Evolutionary conservation across 1,140 invertebrate species (phyloP).

Genomic region (Tetramorium parvispinum): DNA sequence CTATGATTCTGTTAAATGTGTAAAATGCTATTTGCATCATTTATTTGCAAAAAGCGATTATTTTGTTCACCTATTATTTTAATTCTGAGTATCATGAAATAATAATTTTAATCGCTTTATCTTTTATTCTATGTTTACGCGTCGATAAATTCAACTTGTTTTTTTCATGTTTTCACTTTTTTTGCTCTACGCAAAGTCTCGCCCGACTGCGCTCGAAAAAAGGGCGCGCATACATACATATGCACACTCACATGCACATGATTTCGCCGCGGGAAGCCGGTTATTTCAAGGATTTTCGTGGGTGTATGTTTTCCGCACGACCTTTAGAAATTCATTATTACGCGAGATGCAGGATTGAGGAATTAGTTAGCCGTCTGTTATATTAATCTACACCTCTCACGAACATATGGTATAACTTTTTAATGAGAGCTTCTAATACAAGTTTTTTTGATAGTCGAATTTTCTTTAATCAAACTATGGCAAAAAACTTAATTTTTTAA

Average conservation of each 20-base stretch:
- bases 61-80: not conserved
- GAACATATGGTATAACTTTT: not conserved
- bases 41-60: not conserved
- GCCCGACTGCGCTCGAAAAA: slow-evolving; percentile 33
- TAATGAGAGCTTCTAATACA: not conserved
- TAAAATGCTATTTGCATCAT: not conserved
- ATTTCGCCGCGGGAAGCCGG: not conserved
- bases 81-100: not conserved
- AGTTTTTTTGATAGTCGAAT: not conserved
- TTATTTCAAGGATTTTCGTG: slow-evolving; percentile 36
- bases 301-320: not conserved
- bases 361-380: slow-evolving; percentile 18
- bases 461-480: not conserved
- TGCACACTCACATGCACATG: not conserved
- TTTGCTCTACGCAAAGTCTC: not conserved
- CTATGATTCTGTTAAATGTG: not conserved
- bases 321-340: slow-evolving; percentile 43
- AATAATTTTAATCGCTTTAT: not conserved
- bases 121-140: not conserved
- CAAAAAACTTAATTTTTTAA: not conserved
- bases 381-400: slow-evolving; percentile 25
- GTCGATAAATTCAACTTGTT: not conserved
- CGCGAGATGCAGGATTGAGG: slow-evolving; percentile 3
- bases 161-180: slow-evolving; percentile 1
- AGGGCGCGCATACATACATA: not conserved